A percentile compares a stretch with the other conserved stretches of the same genome.
Conservation (phyloP, 2,113 vertebrate genomes). For the Ceratotherium simum region DNA sequence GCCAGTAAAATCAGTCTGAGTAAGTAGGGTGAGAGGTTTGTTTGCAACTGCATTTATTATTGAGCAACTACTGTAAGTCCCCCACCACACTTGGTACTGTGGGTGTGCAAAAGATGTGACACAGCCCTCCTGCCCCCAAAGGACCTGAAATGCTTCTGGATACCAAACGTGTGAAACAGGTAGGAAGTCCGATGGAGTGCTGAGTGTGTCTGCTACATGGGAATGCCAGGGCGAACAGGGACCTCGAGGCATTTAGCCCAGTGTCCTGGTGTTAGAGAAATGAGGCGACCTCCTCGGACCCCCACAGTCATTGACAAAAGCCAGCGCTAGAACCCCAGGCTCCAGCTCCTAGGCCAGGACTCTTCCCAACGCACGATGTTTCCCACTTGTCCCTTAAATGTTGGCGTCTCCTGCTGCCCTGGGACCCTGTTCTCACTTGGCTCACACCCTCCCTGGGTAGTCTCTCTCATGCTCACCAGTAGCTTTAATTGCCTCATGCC, state of each 20-base stretch:
- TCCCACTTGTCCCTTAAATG: background rate
- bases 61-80: background rate
- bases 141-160: background rate
- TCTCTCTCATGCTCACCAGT: background rate
- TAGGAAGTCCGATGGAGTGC: background rate
- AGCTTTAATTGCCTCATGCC: background rate
- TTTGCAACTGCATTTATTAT: background rate
- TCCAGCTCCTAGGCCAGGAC: background rate
- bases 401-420: accelerated
- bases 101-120: too few relatives aligned
- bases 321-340: accelerated
- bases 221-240: background rate
- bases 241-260: background rate
- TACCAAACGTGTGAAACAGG: accelerated
- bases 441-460: background rate
- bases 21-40: background rate
- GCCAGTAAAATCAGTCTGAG: background rate
- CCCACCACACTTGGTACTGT: background rate
- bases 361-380: accelerated
- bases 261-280: background rate
- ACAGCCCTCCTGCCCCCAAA: background rate
- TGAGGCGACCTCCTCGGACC: background rate
- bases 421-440: accelerated
- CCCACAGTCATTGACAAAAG: accelerated
- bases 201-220: background rate